Conservation (phyloP, 2,888 invertebrate species). For the Andrena praecox region DNA sequence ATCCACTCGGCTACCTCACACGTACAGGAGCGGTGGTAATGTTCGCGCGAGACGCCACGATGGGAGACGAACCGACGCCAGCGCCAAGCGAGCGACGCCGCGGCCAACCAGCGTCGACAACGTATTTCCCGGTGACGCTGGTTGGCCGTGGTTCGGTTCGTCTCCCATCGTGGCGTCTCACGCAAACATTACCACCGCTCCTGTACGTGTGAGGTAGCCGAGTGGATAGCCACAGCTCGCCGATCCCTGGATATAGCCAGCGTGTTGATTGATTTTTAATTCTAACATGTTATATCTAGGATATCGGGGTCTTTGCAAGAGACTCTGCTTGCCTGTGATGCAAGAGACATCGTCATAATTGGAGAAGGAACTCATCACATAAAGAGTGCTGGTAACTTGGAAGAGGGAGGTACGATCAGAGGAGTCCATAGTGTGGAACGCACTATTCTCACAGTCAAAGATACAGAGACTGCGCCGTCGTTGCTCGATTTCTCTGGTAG, state of each 20-base stretch:
- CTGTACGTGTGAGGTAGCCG: too few species aligned
- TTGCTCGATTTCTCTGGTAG: constrained; percentile 86
- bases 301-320: constrained; percentile 81
- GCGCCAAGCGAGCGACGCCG: too few species aligned
- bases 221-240: too few species aligned
- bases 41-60: too few species aligned
- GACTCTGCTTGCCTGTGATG: constrained; percentile 83
- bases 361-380: constrained; percentile 86
- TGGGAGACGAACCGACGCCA: too few species aligned
- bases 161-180: too few species aligned
- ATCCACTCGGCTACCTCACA: too few species aligned
- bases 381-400: constrained; percentile 86
- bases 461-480: constrained; percentile 85
- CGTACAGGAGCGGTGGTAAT: too few species aligned
- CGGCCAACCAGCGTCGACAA: too few species aligned
- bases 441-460: constrained; percentile 84
- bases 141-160: too few species aligned
- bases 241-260: neutral
- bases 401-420: constrained; percentile 85
- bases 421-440: constrained; percentile 77
- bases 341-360: constrained; percentile 86
- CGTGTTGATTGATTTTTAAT: constrained; percentile 20
- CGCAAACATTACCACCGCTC: too few species aligned
- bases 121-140: too few species aligned
- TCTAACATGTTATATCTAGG: constrained; percentile 64